Percentiles rank a stretch among this genome's conserved stretches.
Evolutionary conservation across 2,888 invertebrate genomes (phyloP).

Genomic region (Metopia argyrocephala): DNA sequence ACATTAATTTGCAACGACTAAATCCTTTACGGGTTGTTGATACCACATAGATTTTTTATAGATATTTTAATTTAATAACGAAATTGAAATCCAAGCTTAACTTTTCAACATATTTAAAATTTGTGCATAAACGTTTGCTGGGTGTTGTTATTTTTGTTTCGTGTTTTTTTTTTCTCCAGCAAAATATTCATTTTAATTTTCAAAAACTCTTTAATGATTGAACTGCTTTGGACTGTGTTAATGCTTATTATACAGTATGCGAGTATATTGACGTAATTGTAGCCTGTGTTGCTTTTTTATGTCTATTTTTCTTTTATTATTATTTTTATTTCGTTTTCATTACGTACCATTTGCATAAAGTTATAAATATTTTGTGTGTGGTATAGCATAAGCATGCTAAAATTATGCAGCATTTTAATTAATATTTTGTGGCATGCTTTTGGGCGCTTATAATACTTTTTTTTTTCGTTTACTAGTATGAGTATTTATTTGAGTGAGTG

Average conservation of each 20-base stretch:
- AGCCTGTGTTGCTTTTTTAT: conserved; percentile 35
- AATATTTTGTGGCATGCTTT: conserved; percentile 66
- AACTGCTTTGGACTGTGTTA: conserved; percentile 7
- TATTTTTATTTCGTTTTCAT: conserved; percentile 42
- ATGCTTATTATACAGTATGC: conserved; percentile 3
- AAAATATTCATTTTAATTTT: conserved; percentile 33
- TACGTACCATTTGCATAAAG: conserved; percentile 65
- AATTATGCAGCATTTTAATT: conserved; percentile 66
- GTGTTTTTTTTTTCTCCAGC: not conserved
- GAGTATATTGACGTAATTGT: conserved; percentile 25
- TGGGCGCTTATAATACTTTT: conserved; percentile 53
- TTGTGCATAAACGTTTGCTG: too few relatives aligned
- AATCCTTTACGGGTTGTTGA: too few relatives aligned
- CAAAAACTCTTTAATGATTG: conserved; percentile 54
- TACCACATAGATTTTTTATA: too few relatives aligned
- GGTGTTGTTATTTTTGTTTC: not conserved
- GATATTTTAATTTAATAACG: too few relatives aligned
- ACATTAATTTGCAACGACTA: too few relatives aligned
- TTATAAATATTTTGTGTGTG: conserved; percentile 59
- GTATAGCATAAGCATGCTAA: conserved; percentile 61
- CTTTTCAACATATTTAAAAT: too few relatives aligned
- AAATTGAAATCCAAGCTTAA: too few relatives aligned
- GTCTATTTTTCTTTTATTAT: conserved; percentile 23
- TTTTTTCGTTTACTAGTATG: not conserved
- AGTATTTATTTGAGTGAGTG: not conserved